Evolutionary conservation across 2,113 vertebrate genomes (phyloP).

Genomic region (Brevimyrus niger): DNA sequence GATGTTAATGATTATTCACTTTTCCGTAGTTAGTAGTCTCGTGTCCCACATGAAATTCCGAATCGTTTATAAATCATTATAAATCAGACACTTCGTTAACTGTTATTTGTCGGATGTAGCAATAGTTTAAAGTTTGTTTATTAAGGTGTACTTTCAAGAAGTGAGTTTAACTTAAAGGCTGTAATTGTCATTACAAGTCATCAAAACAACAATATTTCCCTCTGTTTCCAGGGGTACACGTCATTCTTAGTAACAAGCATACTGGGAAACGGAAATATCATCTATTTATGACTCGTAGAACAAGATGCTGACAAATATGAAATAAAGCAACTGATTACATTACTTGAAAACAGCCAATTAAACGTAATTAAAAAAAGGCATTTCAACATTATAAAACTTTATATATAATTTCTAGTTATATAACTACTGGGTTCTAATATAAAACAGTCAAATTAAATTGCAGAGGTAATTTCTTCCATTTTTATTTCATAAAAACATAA

Average conservation of each 20-base stretch:
- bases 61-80: neutral
- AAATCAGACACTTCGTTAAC: neutral
- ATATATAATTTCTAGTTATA: neutral
- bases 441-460: neutral
- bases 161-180: neutral
- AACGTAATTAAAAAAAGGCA: neutral
- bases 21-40: neutral
- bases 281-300: neutral
- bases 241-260: neutral
- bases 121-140: neutral
- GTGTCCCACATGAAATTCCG: neutral
- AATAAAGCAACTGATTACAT: neutral
- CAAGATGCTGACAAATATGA: neutral
- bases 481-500: neutral
- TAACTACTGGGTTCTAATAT: neutral
- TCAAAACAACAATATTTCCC: neutral
- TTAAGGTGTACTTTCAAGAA: neutral
- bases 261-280: neutral
- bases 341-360: neutral
- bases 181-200: neutral
- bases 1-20: neutral
- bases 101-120: neutral
- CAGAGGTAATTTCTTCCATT: neutral
- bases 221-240: neutral
- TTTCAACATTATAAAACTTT: neutral